A percentile compares a stretch with the other conserved stretches of the same genome.
phyloP scores from a whole-genome alignment of 2,888 invertebrate genomes.

The Oasisia sp. region DNA sequence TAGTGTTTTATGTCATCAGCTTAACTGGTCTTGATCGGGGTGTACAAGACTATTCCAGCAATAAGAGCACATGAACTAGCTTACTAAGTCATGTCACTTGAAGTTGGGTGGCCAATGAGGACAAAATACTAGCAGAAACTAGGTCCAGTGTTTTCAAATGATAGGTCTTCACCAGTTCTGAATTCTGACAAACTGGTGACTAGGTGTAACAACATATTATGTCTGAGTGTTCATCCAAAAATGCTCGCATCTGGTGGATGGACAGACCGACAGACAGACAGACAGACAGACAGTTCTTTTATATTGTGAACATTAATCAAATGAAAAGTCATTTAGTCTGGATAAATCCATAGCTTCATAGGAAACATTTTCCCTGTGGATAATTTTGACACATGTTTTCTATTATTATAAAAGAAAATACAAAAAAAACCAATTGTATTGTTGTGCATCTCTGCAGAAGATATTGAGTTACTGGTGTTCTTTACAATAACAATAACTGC shows the following conservation, averaged over 20 bases:
- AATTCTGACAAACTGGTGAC: not conserved
- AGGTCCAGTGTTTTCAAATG: not conserved
- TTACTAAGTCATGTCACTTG: too few relatives aligned
- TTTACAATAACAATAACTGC: not conserved
- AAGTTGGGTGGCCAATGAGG: too few relatives aligned
- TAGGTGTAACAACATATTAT: not conserved
- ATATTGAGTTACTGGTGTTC: not conserved
- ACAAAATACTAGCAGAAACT: too few relatives aligned
- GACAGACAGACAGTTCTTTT: not conserved
- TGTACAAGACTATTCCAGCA: too few relatives aligned
- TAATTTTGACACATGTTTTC: not conserved
- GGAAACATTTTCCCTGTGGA: not conserved
- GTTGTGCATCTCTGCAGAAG: not conserved
- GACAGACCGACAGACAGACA: not conserved
- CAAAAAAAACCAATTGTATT: not conserved
- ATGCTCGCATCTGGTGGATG: not conserved
- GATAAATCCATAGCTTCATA: not conserved
- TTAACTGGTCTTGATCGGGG: too few relatives aligned
- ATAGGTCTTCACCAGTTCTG: not conserved
- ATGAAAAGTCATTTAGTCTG: not conserved
- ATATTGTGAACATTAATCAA: not conserved
- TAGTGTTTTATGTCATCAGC: too few relatives aligned
- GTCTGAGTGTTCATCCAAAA: not conserved
- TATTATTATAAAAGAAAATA: not conserved
- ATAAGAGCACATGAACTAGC: too few relatives aligned